Evolutionary conservation across 92 coral and sea anemone genomes (phyloP).

Genomic region (Plumapathes pennacea): DNA sequence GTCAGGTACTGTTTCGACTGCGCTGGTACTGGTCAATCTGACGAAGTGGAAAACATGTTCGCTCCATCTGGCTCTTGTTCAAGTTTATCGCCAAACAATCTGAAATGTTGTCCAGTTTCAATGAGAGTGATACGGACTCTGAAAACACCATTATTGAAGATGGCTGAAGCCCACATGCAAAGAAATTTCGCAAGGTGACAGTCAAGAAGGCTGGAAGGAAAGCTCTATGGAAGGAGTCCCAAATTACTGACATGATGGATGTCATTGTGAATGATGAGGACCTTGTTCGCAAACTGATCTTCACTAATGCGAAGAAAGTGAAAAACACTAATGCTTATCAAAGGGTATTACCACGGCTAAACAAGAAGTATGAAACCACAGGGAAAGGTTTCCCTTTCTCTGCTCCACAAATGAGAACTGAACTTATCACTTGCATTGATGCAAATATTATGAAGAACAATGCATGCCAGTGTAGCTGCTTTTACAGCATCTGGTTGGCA

Average conservation of each 20-base stretch:
- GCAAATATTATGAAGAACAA: constrained; percentile 5
- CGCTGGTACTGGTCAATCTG: constrained; percentile 10
- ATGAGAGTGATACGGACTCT: no score
- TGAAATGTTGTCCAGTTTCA: constrained; percentile 9
- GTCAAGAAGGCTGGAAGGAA: constrained; percentile 34
- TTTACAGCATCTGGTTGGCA: constrained; percentile 12
- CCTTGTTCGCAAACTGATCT: constrained; percentile 31
- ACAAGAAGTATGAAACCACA: constrained; percentile 25
- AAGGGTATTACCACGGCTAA: constrained; percentile 20
- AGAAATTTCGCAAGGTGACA: constrained; percentile 12
- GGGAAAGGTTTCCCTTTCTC: constrained; percentile 49
- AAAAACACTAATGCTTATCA: constrained; percentile 47
- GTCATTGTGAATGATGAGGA: constrained; percentile 41
- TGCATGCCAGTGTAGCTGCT: not conserved
- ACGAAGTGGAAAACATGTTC: constrained; percentile 1
- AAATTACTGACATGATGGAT: constrained; percentile 41
- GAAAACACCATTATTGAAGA: no score
- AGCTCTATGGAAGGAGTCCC: constrained; percentile 45
- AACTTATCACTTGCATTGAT: constrained; percentile 17
- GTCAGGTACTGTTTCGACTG: constrained; percentile 24
- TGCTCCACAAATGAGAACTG: constrained; percentile 39
- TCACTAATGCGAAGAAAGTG: constrained; percentile 57
- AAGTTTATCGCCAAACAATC: constrained; percentile 19
- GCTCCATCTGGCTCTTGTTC: constrained; percentile 2
- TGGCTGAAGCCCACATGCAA: no score